Base-by-base conservation (phyloP, 1,140 invertebrate species). In the Globodera rostochiensis region DNA sequence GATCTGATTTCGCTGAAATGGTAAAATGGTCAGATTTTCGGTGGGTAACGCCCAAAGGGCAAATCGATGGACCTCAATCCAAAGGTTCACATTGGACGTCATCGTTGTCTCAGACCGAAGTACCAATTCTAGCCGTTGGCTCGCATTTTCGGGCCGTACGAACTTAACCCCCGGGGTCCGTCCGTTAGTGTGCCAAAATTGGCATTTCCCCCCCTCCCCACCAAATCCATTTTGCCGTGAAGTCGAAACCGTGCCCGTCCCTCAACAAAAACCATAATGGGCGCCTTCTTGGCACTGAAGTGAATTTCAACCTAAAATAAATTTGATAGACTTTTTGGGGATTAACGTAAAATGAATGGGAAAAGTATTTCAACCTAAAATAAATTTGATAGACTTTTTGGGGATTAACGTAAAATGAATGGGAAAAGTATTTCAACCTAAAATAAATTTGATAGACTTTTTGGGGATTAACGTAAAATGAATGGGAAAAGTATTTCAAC, bases 251-350 rank as follows among this genome's bases (percentile, higher is more conserved):
- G 70, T 47, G 88, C 89, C 47, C 84, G 69, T 67, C 86, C 83
- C 79, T 89, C 89, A 36, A 89, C 83, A 74, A 89, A 89, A n/a
- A 89, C 89, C 74, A 89, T 78, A 7, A 89, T 80, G 36, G 88
- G 88, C 47, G 88, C 84, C 70, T 90, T 89, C 73, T 86, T 88
- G 53, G 88, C 88, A n/a, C 84, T 75, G 76, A 90, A 89, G 36
- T 85, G 74, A 11, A 89, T 83, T 84, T 89, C 88, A 25, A 89
- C 87, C 69, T 71, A 21, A 47, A 36, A n/a, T n/a, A n/a, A n/a
- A n/a, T n/a, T n/a, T n/a, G n/a, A n/a, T n/a, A n/a, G n/a, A n/a
- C n/a, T n/a, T n/a, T n/a, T n/a, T n/a, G n/a, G n/a, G n/a, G n/a
- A n/a, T n/a, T n/a, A n/a, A n/a, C n/a, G n/a, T n/a, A n/a, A n/a